Percentiles rank a stretch among this genome's conserved stretches.
phyloP scores from a whole-genome alignment of 2,888 invertebrate genomes.

The Elysia crispata region DNA sequence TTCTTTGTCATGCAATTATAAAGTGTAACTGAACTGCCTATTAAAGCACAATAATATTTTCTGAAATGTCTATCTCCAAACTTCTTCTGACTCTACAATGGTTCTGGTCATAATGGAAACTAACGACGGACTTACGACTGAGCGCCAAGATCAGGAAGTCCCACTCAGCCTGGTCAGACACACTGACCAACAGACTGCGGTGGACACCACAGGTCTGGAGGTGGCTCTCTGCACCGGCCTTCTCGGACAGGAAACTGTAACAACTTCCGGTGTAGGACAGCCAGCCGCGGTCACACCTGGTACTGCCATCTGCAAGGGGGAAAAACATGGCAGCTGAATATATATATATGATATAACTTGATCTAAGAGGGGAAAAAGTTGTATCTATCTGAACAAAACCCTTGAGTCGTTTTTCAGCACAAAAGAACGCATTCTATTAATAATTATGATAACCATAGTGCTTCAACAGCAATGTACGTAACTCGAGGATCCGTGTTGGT shows the following conservation, averaged over 20 bases:
- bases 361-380: background rate
- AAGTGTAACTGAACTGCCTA: no score
- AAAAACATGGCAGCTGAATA: background rate
- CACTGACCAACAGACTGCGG: background rate
- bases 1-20: no score
- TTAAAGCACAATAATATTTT: no score
- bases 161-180: conserved; percentile 13
- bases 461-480: no score
- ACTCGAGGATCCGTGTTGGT: no score
- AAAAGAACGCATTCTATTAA: background rate
- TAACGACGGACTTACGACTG: background rate
- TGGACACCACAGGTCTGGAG: background rate
- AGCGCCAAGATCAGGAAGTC: background rate
- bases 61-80: no score
- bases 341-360: background rate
- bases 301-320: background rate
- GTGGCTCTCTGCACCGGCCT: background rate
- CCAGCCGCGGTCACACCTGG: conserved; percentile 13
- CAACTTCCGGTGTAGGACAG: conserved; percentile 18
- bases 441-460: no score
- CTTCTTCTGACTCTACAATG: background rate
- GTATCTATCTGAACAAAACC: no score
- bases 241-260: background rate
- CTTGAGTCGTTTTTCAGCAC: background rate
- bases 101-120: background rate